Conservation (phyloP, 2,888 invertebrate genomes). For the Mechanitis messenoides region DNA sequence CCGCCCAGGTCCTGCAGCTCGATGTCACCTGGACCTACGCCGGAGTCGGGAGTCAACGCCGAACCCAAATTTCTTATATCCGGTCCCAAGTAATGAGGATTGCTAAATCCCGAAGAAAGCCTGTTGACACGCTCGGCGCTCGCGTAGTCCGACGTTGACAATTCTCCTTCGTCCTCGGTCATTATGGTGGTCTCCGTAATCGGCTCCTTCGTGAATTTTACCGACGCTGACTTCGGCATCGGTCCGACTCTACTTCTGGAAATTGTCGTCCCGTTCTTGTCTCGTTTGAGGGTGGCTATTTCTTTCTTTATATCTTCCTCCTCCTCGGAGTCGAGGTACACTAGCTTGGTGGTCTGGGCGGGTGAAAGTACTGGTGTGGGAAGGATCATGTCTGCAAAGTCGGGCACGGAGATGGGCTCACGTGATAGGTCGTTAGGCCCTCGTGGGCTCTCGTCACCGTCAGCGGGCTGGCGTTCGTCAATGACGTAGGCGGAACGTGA, state of each 20-base stretch:
- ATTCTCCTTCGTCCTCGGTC: slow-evolving; percentile 73
- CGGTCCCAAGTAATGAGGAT: slow-evolving; percentile 85
- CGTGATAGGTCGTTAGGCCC: slow-evolving; percentile 64
- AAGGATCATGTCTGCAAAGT: slow-evolving; percentile 80
- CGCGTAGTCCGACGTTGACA: slow-evolving; percentile 85
- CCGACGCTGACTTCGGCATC: slow-evolving; percentile 77
- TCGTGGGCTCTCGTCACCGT: slow-evolving; percentile 45
- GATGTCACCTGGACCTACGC: slow-evolving; percentile 68
- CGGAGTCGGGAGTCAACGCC: slow-evolving; percentile 81
- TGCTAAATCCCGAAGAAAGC: slow-evolving; percentile 80
- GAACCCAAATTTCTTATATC: slow-evolving; percentile 82
- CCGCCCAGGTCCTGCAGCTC: slow-evolving; percentile 57
- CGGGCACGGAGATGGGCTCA: slow-evolving; percentile 85
- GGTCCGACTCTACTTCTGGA: slow-evolving; percentile 47
- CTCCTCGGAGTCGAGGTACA: slow-evolving; percentile 83
- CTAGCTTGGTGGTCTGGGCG: slow-evolving; percentile 80
- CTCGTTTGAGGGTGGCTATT: slow-evolving; percentile 39
- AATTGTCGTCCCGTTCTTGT: slow-evolving; percentile 11
- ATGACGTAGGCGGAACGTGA: slow-evolving; percentile 77
- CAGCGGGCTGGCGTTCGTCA: slow-evolving; percentile 56
- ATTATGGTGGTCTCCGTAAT: slow-evolving; percentile 54
- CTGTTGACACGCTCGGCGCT: slow-evolving; percentile 82
- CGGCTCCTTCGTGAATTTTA: slow-evolving; percentile 72
- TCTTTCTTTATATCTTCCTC: slow-evolving; percentile 65
- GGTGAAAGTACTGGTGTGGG: slow-evolving; percentile 82